Evolutionary conservation across 2,113 vertebrate species (phyloP).

Genomic region (Thinocorus orbignyianus): DNA sequence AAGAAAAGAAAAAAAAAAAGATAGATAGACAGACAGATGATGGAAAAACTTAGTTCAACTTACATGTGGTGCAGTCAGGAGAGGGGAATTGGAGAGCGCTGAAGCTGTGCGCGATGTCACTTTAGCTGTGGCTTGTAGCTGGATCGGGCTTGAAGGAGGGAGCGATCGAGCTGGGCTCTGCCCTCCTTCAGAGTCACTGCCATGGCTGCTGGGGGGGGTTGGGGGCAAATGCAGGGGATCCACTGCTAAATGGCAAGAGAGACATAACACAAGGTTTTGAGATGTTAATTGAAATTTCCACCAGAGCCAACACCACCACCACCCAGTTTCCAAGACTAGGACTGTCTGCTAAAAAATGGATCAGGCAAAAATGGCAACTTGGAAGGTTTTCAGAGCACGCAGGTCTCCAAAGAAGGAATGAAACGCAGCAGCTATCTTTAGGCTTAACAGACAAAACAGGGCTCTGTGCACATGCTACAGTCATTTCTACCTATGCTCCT

Average conservation of each 20-base stretch:
- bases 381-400: background rate
- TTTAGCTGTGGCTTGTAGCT: slow-evolving; percentile 79
- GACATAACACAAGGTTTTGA: background rate
- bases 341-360: background rate
- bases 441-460: slow-evolving; percentile 19
- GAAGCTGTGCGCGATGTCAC: slow-evolving; percentile 78
- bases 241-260: slow-evolving; percentile 55
- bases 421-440: slow-evolving; percentile 3
- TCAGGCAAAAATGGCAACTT: background rate
- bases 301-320: background rate
- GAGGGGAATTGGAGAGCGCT: slow-evolving; percentile 90
- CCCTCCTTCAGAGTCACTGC: slow-evolving; percentile 94
- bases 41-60: slow-evolving; percentile 15
- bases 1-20: background rate
- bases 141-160: slow-evolving; percentile 84
- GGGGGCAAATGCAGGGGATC: slow-evolving; percentile 92
- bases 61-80: slow-evolving; percentile 96
- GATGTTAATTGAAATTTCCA: background rate
- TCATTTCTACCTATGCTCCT: slow-evolving; percentile 12
- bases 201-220: slow-evolving; percentile 94
- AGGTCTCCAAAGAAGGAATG: background rate
- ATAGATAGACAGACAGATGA: background rate
- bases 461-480: background rate
- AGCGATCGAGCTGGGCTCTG: slow-evolving; percentile 89
- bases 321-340: background rate